These are phyloP conservation scores for Zophobas morio DNA, from an alignment of 1,140 invertebrate genomes.

Conservation along the genomic window DNA sequence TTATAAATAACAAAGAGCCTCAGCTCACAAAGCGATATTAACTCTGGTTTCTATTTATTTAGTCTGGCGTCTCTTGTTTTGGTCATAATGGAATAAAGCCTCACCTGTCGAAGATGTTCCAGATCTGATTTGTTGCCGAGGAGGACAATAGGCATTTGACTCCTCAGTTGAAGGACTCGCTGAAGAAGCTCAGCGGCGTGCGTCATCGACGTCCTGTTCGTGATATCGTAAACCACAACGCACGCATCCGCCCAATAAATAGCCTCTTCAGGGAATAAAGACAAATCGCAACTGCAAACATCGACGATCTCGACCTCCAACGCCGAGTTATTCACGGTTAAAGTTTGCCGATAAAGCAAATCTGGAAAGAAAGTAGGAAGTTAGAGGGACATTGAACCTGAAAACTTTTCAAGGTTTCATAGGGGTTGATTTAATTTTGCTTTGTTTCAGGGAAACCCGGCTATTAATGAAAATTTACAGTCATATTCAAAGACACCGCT, in stretches of 20 bases:
- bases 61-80: not conserved
- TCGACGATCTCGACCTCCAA: conserved; percentile 85
- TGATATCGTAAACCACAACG: conserved; percentile 85
- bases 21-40: not conserved
- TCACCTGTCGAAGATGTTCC: conserved; percentile 81
- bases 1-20: conserved; percentile 1
- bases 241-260: conserved; percentile 85
- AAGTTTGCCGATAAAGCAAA: conserved; percentile 81
- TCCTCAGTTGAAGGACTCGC: conserved; percentile 72
- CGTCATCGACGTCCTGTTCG: conserved; percentile 78
- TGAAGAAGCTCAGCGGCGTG: conserved; percentile 77
- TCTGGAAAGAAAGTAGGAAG: conserved; percentile 72
- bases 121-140: conserved; percentile 84
- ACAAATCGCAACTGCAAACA: conserved; percentile 74
- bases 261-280: conserved; percentile 70
- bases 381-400: conserved; percentile 42
- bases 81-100: conserved; percentile 43
- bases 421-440: conserved; percentile 24
- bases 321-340: conserved; percentile 78
- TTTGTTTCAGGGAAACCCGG: conserved; percentile 19
- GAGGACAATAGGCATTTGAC: conserved; percentile 74
- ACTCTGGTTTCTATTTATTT: conserved; percentile 2
- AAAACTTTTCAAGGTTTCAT: conserved; percentile 29
- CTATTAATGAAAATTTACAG: conserved; percentile 33
- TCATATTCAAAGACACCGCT: conserved; percentile 1